Evolutionary conservation across 2,113 vertebrate genomes (phyloP).

Genomic region (Lepus timidus): DNA sequence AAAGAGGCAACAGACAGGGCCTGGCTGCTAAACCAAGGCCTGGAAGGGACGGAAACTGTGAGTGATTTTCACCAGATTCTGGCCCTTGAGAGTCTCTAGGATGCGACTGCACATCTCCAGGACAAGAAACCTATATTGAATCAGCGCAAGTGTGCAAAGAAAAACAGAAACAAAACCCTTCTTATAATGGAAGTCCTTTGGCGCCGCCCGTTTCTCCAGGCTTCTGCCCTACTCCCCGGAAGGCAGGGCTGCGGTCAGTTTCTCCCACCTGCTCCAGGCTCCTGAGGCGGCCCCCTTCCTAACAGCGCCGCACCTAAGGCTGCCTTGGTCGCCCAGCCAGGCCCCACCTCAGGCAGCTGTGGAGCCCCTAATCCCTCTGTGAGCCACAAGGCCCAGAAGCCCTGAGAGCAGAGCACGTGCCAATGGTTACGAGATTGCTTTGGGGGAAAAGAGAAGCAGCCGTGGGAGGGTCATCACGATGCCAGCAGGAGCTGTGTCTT

Average conservation of each 20-base stretch:
- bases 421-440: background rate
- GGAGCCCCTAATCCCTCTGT: background rate
- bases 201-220: conserved; percentile 21
- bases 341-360: background rate
- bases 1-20: conserved; percentile 25
- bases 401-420: conserved; percentile 29
- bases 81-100: conserved; percentile 65
- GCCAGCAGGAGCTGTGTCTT: background rate
- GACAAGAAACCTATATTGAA: conserved; percentile 61
- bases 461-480: background rate
- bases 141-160: conserved; percentile 41
- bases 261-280: background rate
- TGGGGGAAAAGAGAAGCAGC: background rate
- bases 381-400: conserved; percentile 39
- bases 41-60: conserved; percentile 37
- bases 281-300: background rate
- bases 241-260: background rate
- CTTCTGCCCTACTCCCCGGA: background rate
- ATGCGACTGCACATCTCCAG: conserved; percentile 59
- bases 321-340: background rate
- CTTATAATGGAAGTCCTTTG: conserved; percentile 59
- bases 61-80: conserved; percentile 49
- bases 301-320: background rate
- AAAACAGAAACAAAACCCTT: background rate
- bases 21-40: conserved; percentile 64